A percentile compares a stretch with the other conserved stretches of the same genome.
These are phyloP conservation scores for Cottoperca gobio DNA, from an alignment of 2,797 vertebrate genomes.

Conservation along the genomic window DNA sequence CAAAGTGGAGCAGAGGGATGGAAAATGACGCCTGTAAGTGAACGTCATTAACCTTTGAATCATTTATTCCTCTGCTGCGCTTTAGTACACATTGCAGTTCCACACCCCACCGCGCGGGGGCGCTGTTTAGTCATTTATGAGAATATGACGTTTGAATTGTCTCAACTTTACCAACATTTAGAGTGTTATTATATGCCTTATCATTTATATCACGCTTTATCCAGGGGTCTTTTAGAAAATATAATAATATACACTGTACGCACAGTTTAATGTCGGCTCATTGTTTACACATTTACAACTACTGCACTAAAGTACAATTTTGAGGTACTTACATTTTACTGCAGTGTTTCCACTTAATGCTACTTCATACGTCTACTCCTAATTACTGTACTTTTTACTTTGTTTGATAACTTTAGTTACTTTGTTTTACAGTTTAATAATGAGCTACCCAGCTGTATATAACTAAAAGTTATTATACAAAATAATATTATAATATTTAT, in stretches of 20 bases:
- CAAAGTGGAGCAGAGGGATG: background rate
- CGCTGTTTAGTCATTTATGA: conserved; percentile 23
- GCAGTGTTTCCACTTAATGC: background rate
- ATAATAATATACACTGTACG: too few relatives aligned
- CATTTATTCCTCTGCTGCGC: background rate
- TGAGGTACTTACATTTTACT: background rate
- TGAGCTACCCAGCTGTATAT: too few relatives aligned
- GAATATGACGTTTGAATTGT: background rate
- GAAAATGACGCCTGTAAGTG: background rate
- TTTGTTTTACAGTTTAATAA: too few relatives aligned
- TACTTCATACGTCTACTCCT: too few relatives aligned
- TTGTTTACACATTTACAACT: background rate
- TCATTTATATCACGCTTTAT: too few relatives aligned
- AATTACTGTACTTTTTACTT: background rate
- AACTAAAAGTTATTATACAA: too few relatives aligned
- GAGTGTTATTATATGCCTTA: background rate
- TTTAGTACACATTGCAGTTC: conserved; percentile 10
- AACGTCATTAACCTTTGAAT: conserved; percentile 9
- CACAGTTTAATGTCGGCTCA: too few relatives aligned
- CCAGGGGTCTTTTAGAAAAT: background rate
- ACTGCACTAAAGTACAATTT: background rate
- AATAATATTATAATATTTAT: too few relatives aligned
- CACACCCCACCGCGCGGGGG: conserved; percentile 29
- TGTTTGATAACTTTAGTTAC: background rate
- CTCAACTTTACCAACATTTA: background rate